Evolutionary conservation across 1,140 invertebrate species (phyloP), one percentile per base, ranked within the genome.

Genomic region (Atta texana): DNA sequence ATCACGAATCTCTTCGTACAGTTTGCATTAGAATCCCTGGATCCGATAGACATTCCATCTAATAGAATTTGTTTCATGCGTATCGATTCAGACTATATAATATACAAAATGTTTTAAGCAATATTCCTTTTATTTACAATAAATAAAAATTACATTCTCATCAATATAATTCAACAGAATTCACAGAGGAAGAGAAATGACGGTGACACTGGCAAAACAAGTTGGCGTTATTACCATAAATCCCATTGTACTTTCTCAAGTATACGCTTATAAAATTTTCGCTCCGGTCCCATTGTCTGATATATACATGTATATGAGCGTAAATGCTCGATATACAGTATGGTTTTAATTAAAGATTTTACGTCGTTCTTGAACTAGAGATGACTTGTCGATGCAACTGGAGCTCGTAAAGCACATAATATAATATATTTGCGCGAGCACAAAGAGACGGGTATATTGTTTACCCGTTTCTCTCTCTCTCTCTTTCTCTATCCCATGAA

Each of bases 131-230:
- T 94, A 94, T 95, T 95, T 94, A 95, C 94, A 95, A 95, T 94
- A 95, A 94, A 95, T 94, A 94, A 94, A 94, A 94, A 94, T 94
- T 94, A 94, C 93, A 94, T 92, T 94, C 86, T 94, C 89, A 91
- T 92, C 88, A 88, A 90, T 93, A 24, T 69, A 93, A 89, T 92
- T 92, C 86, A 94, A 94, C 93, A 94, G 86, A 94, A 90, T 93
- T 89, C 87, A 91, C 92, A 90, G 93, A 92, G 89, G 92, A 93
- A 93, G 90, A 93, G 88, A 86, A 86, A 39, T 90, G 87, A 91
- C 87, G 89, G 89, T 86, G 80, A 87, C 89, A 91, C 91, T 91
- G 88, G 86, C 91, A 92, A 93, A 92, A 51, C 53, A 18, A 89
- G 85, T 92, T 93, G 91, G 80, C 92, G 89, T 84, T 80, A 89